A percentile compares a stretch with the other conserved stretches of the same genome.
These are phyloP conservation scores for Copsychus sechellarum DNA, from an alignment of 2,113 vertebrate genomes.

Conservation along the genomic window DNA sequence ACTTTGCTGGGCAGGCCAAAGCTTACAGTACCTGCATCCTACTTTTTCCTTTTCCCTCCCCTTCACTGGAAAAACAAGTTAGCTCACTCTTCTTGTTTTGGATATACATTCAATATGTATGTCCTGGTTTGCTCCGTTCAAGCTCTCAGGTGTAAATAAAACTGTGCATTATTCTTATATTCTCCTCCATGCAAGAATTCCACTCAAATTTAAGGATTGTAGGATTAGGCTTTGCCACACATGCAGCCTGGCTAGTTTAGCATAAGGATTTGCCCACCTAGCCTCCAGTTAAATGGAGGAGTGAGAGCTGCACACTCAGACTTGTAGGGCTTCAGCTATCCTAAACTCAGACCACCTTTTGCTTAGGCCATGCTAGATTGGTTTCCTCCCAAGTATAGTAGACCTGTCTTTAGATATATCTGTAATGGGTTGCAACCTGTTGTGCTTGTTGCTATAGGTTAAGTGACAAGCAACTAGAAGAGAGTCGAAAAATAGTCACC, in stretches of 20 bases:
- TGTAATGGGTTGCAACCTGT: not conserved
- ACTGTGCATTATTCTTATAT: not conserved
- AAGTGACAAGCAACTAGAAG: not conserved
- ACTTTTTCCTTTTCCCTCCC: not conserved
- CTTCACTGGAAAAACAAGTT: not conserved
- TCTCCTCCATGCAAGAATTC: not conserved
- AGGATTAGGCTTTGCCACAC: slow-evolving; percentile 4
- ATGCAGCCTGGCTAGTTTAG: slow-evolving; percentile 16
- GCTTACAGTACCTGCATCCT: not conserved
- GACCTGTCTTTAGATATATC: not conserved
- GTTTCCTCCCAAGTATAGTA: not conserved
- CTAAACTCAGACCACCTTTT: not conserved
- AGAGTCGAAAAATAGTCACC: not conserved
- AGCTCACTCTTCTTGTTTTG: not conserved
- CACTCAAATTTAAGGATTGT: not conserved
- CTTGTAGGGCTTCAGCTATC: not conserved
- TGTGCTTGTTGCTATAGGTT: not conserved
- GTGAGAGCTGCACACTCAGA: not conserved
- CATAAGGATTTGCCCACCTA: not conserved
- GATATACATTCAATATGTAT: not conserved
- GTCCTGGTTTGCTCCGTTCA: not conserved
- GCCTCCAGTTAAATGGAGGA: not conserved
- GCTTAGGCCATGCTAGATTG: not conserved
- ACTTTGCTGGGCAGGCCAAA: slow-evolving; percentile 61
- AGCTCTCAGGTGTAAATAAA: not conserved